Evolutionary conservation across 2,888 invertebrate genomes (phyloP).

Genomic region (Lasius fuliginosus): DNA sequence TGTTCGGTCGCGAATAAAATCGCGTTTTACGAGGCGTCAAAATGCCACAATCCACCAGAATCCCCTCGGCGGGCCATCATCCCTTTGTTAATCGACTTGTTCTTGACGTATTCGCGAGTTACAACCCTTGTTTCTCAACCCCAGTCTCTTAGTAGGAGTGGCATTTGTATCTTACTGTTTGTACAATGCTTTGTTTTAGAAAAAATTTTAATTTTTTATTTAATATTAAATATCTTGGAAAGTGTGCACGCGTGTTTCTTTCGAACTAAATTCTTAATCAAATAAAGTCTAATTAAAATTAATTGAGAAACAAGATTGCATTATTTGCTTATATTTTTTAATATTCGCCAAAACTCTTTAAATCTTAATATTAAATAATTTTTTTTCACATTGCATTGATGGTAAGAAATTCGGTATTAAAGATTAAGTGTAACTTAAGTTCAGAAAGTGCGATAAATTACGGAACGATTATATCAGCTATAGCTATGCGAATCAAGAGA

Average conservation of each 20-base stretch:
- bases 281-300: not conserved
- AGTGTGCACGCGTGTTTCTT: not conserved
- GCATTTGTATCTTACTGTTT: not conserved
- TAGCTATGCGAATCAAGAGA: conserved; percentile 52
- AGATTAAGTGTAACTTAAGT: not conserved
- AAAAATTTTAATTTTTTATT: not conserved
- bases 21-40: conserved; percentile 76
- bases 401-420: not conserved
- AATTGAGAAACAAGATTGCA: not conserved
- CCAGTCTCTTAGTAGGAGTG: not conserved
- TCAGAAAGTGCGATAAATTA: not conserved
- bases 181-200: not conserved
- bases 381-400: not conserved
- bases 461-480: conserved; percentile 29
- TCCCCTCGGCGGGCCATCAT: conserved; percentile 46
- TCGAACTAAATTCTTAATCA: not conserved
- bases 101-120: conserved; percentile 2
- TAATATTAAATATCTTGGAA: not conserved
- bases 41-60: conserved; percentile 61
- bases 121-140: not conserved
- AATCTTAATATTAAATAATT: not conserved
- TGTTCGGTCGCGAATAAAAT: conserved; percentile 78
- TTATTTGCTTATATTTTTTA: not conserved
- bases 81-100: conserved; percentile 42
- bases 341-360: not conserved